Percentiles rank a stretch among this genome's conserved stretches.
These are phyloP conservation scores for Thereva unica DNA, from an alignment of 2,888 invertebrate genomes.

Conservation along the genomic window DNA sequence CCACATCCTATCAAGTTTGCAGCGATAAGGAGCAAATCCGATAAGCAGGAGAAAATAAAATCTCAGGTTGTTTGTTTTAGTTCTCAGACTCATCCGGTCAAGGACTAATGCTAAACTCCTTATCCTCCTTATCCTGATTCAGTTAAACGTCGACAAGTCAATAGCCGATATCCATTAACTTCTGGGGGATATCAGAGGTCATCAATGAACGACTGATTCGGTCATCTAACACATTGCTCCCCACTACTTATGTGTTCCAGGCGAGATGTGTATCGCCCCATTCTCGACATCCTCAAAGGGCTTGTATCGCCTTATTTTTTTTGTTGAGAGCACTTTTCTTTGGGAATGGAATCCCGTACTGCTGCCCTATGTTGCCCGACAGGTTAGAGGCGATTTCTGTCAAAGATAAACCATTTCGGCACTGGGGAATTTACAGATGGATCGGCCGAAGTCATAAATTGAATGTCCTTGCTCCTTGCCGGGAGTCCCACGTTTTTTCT, in stretches of 20 bases:
- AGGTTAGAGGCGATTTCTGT: conserved; percentile 35
- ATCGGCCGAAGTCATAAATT: conserved; percentile 36
- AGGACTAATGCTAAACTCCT: conserved; percentile 23
- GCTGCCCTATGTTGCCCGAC: conserved; percentile 32
- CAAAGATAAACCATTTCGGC: conserved; percentile 36
- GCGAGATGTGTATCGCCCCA: conserved; percentile 28
- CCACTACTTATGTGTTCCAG: conserved; percentile 18
- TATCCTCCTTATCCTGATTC: conserved; percentile 35
- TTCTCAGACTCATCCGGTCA: neutral
- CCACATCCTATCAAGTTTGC: conserved; percentile 8
- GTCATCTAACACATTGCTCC: conserved; percentile 30
- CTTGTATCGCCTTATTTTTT: conserved; percentile 16
- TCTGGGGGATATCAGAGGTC: conserved; percentile 30
- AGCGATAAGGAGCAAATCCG: conserved; percentile 25
- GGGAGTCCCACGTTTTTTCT: conserved; percentile 14
- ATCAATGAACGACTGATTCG: conserved; percentile 28
- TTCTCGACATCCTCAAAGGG: conserved; percentile 24
- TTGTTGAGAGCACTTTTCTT: conserved; percentile 21
- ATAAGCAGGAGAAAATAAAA: conserved; percentile 28
- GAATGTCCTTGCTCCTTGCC: conserved; percentile 34
- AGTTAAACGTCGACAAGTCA: conserved; percentile 36
- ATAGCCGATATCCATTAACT: conserved; percentile 30
- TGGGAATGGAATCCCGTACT: conserved; percentile 18
- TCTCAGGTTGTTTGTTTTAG: conserved; percentile 31
- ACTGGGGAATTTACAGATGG: conserved; percentile 36